phyloP scores from a whole-genome alignment of 2,113 vertebrate species.

The Cyprinodon variegatus region DNA sequence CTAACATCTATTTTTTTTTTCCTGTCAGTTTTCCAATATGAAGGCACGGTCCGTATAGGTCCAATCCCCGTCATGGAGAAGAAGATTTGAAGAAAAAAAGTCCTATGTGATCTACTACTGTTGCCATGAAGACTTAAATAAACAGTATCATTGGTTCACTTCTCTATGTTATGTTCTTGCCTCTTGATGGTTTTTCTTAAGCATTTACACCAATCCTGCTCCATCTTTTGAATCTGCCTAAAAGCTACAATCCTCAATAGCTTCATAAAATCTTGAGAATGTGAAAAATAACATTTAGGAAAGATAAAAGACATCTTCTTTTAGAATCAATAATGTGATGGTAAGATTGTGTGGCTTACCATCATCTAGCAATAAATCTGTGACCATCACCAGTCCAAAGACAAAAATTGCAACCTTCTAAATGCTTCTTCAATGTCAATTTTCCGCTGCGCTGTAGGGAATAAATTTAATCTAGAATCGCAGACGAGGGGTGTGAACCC shows the following conservation, averaged over 20 bases:
- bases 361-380: not conserved
- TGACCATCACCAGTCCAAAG: slow-evolving; percentile 20
- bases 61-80: slow-evolving; percentile 48
- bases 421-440: not conserved
- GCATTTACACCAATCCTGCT: not conserved
- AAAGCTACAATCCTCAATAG: slow-evolving; percentile 3
- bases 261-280: not conserved
- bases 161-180: slow-evolving; percentile 28
- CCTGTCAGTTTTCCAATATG: slow-evolving; percentile 58
- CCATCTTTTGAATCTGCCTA: not conserved
- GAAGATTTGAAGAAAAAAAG: not conserved
- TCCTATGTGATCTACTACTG: slow-evolving; percentile 33
- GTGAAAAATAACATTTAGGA: not conserved
- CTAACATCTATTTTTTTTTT: slow-evolving; percentile 22
- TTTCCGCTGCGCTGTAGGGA: not conserved
- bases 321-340: slow-evolving; percentile 9
- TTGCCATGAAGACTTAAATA: slow-evolving; percentile 41
- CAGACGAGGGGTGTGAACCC: too few species aligned
- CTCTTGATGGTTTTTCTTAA: slow-evolving; percentile 15
- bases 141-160: slow-evolving; percentile 42
- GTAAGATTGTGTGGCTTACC: slow-evolving; percentile 13
- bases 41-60: slow-evolving; percentile 58
- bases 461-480: too few species aligned
- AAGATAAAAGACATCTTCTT: slow-evolving; percentile 1
- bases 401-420: slow-evolving; percentile 39